Percentiles rank a stretch among this genome's conserved stretches.
Conservation (phyloP, 1,140 invertebrate genomes). For the Chlorops oryzae region DNA sequence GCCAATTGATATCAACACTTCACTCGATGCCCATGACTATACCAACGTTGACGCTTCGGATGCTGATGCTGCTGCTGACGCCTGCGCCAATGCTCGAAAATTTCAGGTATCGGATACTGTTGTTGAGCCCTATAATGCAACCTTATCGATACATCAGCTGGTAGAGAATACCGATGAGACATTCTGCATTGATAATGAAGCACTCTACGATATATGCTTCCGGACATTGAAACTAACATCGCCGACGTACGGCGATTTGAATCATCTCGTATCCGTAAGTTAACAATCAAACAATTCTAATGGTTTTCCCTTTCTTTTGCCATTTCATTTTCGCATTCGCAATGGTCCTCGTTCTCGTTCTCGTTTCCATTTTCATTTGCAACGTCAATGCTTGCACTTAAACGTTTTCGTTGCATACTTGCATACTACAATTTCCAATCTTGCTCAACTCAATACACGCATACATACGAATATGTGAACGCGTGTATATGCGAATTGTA, state of each 20-base stretch:
- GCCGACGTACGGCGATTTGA: conserved; percentile 81
- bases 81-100: neutral
- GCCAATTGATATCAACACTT: no score
- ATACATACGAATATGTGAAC: no score
- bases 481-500: no score
- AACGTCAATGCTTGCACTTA: no score
- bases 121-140: conserved; percentile 86
- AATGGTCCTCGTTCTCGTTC: no score
- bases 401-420: no score
- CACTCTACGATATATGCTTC: conserved; percentile 90
- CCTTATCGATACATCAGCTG: conserved; percentile 81
- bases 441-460: no score
- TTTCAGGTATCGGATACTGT: conserved; percentile 67
- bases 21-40: no score
- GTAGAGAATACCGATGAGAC: conserved; percentile 87
- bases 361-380: no score
- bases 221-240: conserved; percentile 81
- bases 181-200: conserved; percentile 87
- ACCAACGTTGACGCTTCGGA: conserved; percentile 1
- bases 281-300: conserved; percentile 29
- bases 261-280: conserved; percentile 71
- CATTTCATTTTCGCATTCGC: neutral
- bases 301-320: conserved; percentile 22
- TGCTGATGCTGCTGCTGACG: conserved; percentile 9
- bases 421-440: no score